These are phyloP conservation scores for Planococcus citri DNA, from an alignment of 1,140 invertebrate genomes.

Conservation along the genomic window DNA sequence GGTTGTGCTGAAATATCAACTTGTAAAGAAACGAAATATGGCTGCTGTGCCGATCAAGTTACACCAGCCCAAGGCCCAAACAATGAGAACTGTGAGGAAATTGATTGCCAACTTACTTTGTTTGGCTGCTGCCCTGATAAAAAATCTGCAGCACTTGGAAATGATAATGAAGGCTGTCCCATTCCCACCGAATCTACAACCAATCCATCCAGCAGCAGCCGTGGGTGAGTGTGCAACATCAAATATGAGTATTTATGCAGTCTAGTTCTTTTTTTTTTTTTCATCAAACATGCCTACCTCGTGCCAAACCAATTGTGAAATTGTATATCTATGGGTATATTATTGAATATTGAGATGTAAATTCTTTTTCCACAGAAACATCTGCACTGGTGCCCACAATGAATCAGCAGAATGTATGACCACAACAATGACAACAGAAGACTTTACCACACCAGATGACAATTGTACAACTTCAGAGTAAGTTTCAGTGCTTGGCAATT, in stretches of 20 bases:
- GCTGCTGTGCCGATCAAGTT: slow-evolving; percentile 80
- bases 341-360: too few relatives aligned
- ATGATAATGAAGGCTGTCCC: slow-evolving; percentile 70
- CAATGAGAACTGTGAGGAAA: slow-evolving; percentile 59
- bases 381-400: too few relatives aligned
- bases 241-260: too few relatives aligned
- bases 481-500: slow-evolving; percentile 28
- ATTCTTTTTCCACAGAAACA: too few relatives aligned
- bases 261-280: too few relatives aligned
- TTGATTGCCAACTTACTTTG: slow-evolving; percentile 58
- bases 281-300: too few relatives aligned
- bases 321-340: too few relatives aligned
- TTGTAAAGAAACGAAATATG: slow-evolving; percentile 65
- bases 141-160: slow-evolving; percentile 61
- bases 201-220: slow-evolving; percentile 42
- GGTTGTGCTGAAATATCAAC: slow-evolving; percentile 53
- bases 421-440: too few relatives aligned
- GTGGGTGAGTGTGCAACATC: too few relatives aligned
- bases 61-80: slow-evolving; percentile 62
- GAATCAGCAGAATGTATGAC: too few relatives aligned
- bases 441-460: background rate
- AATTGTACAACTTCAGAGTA: slow-evolving; percentile 49
- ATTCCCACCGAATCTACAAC: too few relatives aligned
- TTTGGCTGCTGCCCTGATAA: slow-evolving; percentile 80
- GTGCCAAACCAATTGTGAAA: too few relatives aligned